Evolutionary conservation across 2,113 vertebrate genomes (phyloP).

Genomic region (Periophthalmodon schlosseri): DNA sequence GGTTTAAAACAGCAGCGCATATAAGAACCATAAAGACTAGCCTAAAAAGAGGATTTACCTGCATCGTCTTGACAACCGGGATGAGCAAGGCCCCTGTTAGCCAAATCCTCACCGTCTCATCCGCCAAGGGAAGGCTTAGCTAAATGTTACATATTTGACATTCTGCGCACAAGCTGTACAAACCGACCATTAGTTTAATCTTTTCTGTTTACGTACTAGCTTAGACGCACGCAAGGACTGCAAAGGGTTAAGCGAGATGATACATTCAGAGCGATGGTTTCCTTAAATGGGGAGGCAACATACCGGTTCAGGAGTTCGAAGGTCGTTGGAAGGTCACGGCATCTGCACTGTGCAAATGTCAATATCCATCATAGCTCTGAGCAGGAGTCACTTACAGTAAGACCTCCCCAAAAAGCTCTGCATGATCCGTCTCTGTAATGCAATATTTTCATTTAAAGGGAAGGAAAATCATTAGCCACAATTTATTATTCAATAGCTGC

Average conservation of each 20-base stretch:
- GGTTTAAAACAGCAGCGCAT: background rate
- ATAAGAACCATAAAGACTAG: background rate
- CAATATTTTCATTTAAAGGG: slow-evolving; percentile 19
- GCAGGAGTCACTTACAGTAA: slow-evolving; percentile 10
- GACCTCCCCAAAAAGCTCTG: slow-evolving; percentile 5
- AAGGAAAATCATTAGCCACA: slow-evolving; percentile 11
- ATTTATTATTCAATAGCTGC: slow-evolving; percentile 17
- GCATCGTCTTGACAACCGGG: slow-evolving; percentile 8
- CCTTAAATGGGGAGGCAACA: background rate
- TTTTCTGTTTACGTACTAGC: background rate
- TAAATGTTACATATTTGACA: slow-evolving; percentile 6
- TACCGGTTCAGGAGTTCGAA: background rate
- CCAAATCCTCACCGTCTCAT: background rate
- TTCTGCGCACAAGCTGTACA: background rate
- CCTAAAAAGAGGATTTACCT: slow-evolving; percentile 11
- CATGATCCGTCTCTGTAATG: slow-evolving; percentile 7
- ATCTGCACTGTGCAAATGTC: background rate
- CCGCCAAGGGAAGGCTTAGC: background rate
- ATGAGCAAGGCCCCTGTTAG: slow-evolving; percentile 6
- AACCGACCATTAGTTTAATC: background rate
- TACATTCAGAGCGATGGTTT: background rate
- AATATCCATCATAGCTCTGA: slow-evolving; percentile 8
- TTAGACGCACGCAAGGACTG: background rate
- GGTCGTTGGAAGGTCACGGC: slow-evolving; percentile 7
- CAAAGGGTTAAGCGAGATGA: background rate